Conservation (phyloP, 2,113 vertebrate genomes). For the Myxocyprinus asiaticus region DNA sequence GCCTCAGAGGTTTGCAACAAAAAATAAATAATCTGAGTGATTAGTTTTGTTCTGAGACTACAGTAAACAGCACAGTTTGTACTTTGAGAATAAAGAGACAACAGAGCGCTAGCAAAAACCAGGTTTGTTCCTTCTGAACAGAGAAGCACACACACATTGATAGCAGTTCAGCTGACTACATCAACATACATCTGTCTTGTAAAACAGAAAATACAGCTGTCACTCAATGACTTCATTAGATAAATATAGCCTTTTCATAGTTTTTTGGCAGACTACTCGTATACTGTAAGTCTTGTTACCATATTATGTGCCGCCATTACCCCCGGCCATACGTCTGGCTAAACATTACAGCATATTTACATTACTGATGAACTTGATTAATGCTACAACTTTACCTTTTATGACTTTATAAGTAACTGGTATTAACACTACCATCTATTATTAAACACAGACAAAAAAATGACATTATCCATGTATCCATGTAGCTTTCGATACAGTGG, state of each 20-base stretch:
- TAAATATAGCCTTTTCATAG: background rate
- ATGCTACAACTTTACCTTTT: background rate
- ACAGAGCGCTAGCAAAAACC: background rate
- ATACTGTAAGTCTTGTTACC: background rate
- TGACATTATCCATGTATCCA: background rate
- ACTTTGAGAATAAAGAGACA: slow-evolving; percentile 3
- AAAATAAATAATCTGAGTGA: background rate
- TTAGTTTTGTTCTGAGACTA: too few relatives aligned
- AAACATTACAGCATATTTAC: slow-evolving; percentile 20
- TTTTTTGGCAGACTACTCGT: background rate
- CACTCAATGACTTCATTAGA: slow-evolving; percentile 5
- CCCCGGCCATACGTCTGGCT: background rate
- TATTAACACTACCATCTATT: background rate
- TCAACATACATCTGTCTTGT: background rate
- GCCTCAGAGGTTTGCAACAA: background rate
- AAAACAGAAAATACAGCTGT: background rate
- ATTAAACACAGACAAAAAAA: background rate
- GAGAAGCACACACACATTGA: background rate
- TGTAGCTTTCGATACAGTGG: background rate
- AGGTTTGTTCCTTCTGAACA: background rate
- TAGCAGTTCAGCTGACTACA: background rate
- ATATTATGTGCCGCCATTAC: slow-evolving; percentile 17
- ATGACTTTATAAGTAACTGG: background rate
- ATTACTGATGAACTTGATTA: background rate
- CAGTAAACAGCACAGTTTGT: background rate